Conservation (phyloP, 2,797 vertebrate species). For the Dromococcyx pavoninus region DNA sequence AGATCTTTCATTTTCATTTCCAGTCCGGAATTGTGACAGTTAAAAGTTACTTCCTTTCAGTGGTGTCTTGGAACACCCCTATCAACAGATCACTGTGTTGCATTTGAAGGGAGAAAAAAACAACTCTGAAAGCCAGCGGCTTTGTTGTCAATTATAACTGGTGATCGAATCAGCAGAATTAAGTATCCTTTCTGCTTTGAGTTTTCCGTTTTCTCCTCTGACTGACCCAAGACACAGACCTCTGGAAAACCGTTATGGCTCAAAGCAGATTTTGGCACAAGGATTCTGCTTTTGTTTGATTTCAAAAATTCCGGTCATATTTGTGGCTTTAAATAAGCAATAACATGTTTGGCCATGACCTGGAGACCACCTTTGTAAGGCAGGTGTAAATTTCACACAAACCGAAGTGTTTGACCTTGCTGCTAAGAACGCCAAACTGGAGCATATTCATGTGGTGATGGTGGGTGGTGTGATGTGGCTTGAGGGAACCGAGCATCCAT, state of each 20-base stretch:
- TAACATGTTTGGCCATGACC: neutral
- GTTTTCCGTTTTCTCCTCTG: neutral
- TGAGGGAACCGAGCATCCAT: neutral
- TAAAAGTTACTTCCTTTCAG: neutral
- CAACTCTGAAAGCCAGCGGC: neutral
- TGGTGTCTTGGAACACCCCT: neutral
- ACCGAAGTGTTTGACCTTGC: accelerated
- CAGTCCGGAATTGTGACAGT: neutral
- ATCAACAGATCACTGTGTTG: neutral
- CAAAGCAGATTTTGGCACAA: neutral
- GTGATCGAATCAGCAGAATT: neutral
- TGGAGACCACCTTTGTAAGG: neutral
- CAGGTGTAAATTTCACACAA: neutral
- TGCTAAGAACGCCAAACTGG: neutral
- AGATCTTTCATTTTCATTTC: neutral
- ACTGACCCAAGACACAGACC: neutral
- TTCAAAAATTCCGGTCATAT: neutral
- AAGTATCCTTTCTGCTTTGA: neutral
- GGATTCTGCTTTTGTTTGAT: neutral
- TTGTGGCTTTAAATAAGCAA: neutral
- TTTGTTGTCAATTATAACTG: neutral
- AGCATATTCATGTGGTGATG: neutral
- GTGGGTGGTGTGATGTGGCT: neutral
- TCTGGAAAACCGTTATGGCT: neutral
- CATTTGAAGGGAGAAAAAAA: neutral